Conservation (phyloP, 2,888 invertebrate genomes). For the Nemapogon koenigi region DNA sequence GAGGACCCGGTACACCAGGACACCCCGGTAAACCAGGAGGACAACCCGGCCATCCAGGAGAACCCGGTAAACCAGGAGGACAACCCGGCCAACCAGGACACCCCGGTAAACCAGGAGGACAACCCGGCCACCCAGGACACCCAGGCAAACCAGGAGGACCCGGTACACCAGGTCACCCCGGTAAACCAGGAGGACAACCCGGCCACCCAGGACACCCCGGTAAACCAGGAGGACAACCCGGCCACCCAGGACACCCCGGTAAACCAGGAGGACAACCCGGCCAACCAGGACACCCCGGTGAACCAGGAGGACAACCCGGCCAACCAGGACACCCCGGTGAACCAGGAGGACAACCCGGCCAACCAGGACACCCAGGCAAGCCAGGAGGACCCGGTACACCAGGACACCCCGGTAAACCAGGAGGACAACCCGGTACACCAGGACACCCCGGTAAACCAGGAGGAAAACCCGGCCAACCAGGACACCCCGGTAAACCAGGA, state of each 20-base stretch:
- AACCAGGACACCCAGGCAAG: constrained; percentile 18
- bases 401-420: constrained; percentile 6
- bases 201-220: constrained; percentile 11
- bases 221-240: constrained; percentile 17
- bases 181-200: constrained; percentile 20
- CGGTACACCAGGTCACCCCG: constrained; percentile 13
- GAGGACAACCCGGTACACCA: constrained; percentile 1
- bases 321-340: constrained; percentile 15
- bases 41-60: constrained; percentile 12
- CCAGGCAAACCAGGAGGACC: constrained; percentile 12
- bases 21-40: constrained; percentile 8
- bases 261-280: constrained; percentile 18
- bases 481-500: background rate
- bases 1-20: constrained; percentile 12
- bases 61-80: constrained; percentile 16
- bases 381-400: constrained; percentile 4
- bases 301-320: constrained; percentile 27
- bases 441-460: constrained; percentile 3
- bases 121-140: constrained; percentile 10
- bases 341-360: constrained; percentile 20
- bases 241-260: constrained; percentile 3
- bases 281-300: constrained; percentile 16
- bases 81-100: constrained; percentile 13
- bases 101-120: constrained; percentile 9
- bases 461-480: constrained; percentile 1